Evolutionary conservation across 2,888 invertebrate species (phyloP).

Genomic region (Eupithecia vulgata): DNA sequence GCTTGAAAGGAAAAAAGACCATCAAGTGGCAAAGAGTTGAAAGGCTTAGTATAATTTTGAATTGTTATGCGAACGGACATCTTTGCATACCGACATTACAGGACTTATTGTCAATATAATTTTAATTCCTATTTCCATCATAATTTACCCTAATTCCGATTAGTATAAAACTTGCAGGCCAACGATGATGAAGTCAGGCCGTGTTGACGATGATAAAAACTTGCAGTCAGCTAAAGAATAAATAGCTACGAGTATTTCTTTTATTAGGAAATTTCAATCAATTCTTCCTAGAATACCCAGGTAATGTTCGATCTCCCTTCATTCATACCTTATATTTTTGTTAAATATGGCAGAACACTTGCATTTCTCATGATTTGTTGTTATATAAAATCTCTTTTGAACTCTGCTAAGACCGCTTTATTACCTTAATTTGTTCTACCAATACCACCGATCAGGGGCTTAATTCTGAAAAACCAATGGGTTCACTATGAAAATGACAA

Average conservation of each 20-base stretch:
- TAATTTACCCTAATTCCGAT: not conserved
- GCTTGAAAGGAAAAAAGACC: constrained; percentile 59
- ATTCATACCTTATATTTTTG: not conserved
- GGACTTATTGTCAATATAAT: not conserved
- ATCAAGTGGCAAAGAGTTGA: constrained; percentile 55
- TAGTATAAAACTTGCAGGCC: not conserved
- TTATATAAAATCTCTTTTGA: too few species aligned
- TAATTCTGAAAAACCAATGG: not conserved
- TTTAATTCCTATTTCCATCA: not conserved
- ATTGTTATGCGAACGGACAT: constrained; percentile 48
- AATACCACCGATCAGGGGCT: too few species aligned
- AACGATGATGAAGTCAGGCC: not conserved
- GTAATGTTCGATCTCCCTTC: too few species aligned
- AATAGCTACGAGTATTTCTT: not conserved
- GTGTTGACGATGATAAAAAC: not conserved
- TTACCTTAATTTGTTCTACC: too few species aligned
- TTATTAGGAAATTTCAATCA: too few species aligned
- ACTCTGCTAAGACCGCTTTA: too few species aligned
- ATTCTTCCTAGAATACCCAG: too few species aligned
- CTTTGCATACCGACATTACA: not conserved
- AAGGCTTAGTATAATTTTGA: constrained; percentile 57
- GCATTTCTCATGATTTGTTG: not conserved
- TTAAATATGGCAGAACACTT: not conserved
- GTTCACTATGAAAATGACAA: not conserved
- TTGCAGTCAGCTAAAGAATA: not conserved